phyloP scores from a whole-genome alignment of 2,113 vertebrate genomes.

The Antechinus stuartii region DNA sequence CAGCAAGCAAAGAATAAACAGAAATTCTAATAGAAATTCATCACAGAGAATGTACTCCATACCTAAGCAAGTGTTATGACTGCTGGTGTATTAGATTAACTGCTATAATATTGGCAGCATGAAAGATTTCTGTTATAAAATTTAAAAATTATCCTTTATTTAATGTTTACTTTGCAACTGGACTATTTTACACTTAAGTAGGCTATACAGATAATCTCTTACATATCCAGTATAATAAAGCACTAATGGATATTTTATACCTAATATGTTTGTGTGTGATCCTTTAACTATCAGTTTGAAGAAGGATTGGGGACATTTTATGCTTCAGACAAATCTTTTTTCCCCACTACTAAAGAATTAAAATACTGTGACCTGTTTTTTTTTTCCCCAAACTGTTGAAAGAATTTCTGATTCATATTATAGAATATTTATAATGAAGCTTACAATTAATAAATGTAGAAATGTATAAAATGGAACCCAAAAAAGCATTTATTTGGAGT shows the following conservation, averaged over 20 bases:
- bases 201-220: conserved; percentile 59
- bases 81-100: conserved; percentile 85
- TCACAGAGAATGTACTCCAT: conserved; percentile 79
- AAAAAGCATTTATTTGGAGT: not conserved
- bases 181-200: conserved; percentile 66
- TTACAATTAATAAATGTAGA: not conserved
- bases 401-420: conserved; percentile 34
- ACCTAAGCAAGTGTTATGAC: conserved; percentile 81
- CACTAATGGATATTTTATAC: conserved; percentile 27
- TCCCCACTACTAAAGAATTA: conserved; percentile 37
- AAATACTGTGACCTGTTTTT: conserved; percentile 46
- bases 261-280: conserved; percentile 40
- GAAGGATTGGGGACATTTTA: conserved; percentile 30
- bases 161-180: conserved; percentile 66
- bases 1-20: conserved; percentile 90
- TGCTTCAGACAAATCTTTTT: conserved; percentile 37
- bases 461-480: not conserved
- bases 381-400: conserved; percentile 45
- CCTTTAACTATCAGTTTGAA: conserved; percentile 27
- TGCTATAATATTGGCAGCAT: conserved; percentile 80
- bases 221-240: conserved; percentile 55
- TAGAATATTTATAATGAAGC: conserved; percentile 12
- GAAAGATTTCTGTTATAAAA: conserved; percentile 67
- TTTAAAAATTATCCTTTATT: conserved; percentile 64
- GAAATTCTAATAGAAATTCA: conserved; percentile 91